Conservation (phyloP, 2,113 vertebrate species). For the Rattus rattus region DNA sequence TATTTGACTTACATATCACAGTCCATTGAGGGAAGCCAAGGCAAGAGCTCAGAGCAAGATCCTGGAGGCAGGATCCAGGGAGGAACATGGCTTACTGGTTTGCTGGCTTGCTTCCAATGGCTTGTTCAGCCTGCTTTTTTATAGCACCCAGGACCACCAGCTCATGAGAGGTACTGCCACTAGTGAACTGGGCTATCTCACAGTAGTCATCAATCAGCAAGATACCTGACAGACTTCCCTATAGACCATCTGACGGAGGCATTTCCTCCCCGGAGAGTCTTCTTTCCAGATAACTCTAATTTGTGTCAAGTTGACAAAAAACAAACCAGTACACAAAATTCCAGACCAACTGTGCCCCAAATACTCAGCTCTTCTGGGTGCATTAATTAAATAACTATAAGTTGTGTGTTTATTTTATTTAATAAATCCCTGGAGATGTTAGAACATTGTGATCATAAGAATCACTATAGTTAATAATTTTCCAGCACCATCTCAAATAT, state of each 20-base stretch:
- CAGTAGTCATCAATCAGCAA: not conserved
- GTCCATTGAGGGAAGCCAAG: not conserved
- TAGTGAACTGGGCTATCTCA: not conserved
- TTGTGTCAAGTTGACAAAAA: not conserved
- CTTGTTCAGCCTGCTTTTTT: not conserved
- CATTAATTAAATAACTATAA: conserved; percentile 21
- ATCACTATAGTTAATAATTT: conserved; percentile 10
- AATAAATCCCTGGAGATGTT: not conserved
- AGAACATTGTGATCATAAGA: not conserved
- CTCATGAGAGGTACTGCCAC: not conserved
- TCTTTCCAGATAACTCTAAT: not conserved
- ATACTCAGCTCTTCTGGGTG: conserved; percentile 33
- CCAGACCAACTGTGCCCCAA: conserved; percentile 34
- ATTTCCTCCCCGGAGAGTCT: not conserved
- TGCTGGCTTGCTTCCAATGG: not conserved
- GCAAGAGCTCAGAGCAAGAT: not conserved
- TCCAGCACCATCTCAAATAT: not conserved
- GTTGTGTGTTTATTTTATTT: not conserved
- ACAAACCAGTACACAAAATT: conserved; percentile 43
- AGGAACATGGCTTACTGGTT: not conserved
- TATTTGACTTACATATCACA: not conserved
- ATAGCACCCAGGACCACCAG: not conserved
- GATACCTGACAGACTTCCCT: not conserved
- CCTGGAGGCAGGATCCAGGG: not conserved
- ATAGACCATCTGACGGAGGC: not conserved